Evolutionary conservation across 2,797 vertebrate genomes (phyloP).

Genomic region (Labroides dimidiatus): DNA sequence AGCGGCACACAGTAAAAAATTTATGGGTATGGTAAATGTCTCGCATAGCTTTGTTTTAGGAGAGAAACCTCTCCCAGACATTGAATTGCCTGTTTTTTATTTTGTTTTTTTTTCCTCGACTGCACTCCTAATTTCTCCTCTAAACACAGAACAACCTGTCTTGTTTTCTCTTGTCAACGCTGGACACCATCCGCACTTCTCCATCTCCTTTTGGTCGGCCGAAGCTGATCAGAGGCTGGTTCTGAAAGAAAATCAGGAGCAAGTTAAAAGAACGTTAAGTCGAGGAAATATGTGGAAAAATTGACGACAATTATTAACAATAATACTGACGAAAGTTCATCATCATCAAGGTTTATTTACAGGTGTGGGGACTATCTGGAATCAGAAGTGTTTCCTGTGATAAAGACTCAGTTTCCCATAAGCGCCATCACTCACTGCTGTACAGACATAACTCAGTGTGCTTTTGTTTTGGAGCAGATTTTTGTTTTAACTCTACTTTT

Average conservation of each 20-base stretch:
- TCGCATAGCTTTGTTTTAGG: not conserved
- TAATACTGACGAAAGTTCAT: no score
- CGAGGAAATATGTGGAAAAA: no score
- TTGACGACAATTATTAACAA: no score
- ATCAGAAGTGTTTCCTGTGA: no score
- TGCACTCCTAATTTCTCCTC: not conserved
- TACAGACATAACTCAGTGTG: no score
- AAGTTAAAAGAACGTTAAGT: not conserved
- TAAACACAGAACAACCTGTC: constrained; percentile 86
- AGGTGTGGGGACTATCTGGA: no score
- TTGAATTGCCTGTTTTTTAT: not conserved
- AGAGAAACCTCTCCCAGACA: not conserved
- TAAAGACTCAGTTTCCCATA: no score
- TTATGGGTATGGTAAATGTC: not conserved
- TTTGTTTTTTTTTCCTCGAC: not conserved
- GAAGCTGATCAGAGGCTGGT: constrained; percentile 88
- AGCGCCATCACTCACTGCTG: no score
- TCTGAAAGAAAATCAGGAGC: constrained; percentile 76
- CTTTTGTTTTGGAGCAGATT: no score
- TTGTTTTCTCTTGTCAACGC: constrained; percentile 91
- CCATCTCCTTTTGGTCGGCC: constrained; percentile 94
- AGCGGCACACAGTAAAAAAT: not conserved
- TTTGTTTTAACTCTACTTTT: no score
- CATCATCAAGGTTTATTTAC: no score
- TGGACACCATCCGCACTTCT: constrained; percentile 89